phyloP scores from a whole-genome alignment of 2,797 vertebrate species.

The Xenentodon cancila region DNA sequence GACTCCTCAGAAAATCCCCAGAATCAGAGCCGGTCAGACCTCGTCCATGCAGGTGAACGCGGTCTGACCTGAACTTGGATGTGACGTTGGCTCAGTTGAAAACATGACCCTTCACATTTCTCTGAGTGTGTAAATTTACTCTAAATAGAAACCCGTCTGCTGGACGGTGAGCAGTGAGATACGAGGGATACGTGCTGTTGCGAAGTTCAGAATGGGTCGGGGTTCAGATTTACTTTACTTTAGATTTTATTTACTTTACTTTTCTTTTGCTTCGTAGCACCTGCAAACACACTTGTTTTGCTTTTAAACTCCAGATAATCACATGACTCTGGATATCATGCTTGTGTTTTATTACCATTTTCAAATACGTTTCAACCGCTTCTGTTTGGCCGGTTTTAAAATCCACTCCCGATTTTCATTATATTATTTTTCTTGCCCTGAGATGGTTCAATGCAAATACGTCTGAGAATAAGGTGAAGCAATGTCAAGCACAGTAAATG shows the following conservation, averaged over 20 bases:
- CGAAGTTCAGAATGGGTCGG: not conserved
- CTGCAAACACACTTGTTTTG: constrained; percentile 1
- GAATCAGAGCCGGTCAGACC: not conserved
- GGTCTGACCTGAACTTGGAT: constrained; percentile 4
- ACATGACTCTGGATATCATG: not conserved
- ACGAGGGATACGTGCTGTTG: constrained; percentile 47
- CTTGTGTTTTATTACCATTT: not conserved
- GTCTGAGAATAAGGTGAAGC: not conserved
- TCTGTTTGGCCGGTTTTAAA: not conserved
- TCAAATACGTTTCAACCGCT: not conserved
- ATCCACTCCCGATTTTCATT: not conserved
- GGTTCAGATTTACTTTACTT: constrained; percentile 32
- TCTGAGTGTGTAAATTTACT: constrained; percentile 35
- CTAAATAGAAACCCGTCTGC: constrained; percentile 56
- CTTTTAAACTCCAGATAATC: constrained; percentile 11
- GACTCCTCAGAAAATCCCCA: too few relatives aligned
- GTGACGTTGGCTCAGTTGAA: constrained; percentile 11
- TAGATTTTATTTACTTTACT: constrained; percentile 30
- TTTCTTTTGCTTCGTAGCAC: constrained; percentile 13
- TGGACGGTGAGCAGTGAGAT: constrained; percentile 21
- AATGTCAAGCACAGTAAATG: not conserved
- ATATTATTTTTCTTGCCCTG: not conserved
- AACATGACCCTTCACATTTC: not conserved
- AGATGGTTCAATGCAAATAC: not conserved
- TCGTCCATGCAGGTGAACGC: not conserved